Evolutionary conservation across 2,888 invertebrate species (phyloP), one percentile per base, ranked within the genome.

Genomic region (Lamproptera curius): DNA sequence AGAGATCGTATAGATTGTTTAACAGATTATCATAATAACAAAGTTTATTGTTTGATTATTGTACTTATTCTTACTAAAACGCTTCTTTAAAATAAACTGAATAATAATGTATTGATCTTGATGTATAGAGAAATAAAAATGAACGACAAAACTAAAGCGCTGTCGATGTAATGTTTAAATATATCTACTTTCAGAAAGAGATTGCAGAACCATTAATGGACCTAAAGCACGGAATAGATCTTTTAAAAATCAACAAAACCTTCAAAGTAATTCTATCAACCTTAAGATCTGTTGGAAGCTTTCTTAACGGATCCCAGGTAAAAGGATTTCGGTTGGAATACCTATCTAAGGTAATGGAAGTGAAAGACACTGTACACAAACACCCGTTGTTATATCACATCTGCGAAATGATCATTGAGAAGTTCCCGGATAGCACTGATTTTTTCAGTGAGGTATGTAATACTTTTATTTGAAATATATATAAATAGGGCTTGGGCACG

Each of bases 131-230:
- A n/a, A n/a, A n/a, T n/a, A n/a, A n/a, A n/a, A n/a, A n/a, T n/a
- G n/a, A n/a, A n/a, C n/a, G n/a, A n/a, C n/a, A n/a, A n/a, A n/a
- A n/a, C n/a, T n/a, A n/a, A n/a, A n/a, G n/a, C n/a, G n/a, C n/a
- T n/a, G n/a, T n/a, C n/a, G n/a, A n/a, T n/a, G n/a, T n/a, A n/a
- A n/a, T n/a, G n/a, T n/a, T n/a, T n/a, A n/a, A n/a, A n/a, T n/a
- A n/a, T n/a, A n/a, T 16, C 1, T 15, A 20, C 5, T 39, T 44
- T 37, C 68, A 90, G 89, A 91, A 96, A 92, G 99, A 99, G 92
- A 95, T 99, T 70, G 97, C 98, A 43, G 99, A 99, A 85, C 98
- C 99, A 36, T 87, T 99, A 64, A 97, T 98, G 97, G 99, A 99
- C 88, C 88, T 99, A 63, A 99, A 99, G 88, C 95, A 96, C 76